These are phyloP conservation scores for Stichopus horrens DNA, from an alignment of 53 echinoderm and acorn worm genomes.

Conservation along the genomic window DNA sequence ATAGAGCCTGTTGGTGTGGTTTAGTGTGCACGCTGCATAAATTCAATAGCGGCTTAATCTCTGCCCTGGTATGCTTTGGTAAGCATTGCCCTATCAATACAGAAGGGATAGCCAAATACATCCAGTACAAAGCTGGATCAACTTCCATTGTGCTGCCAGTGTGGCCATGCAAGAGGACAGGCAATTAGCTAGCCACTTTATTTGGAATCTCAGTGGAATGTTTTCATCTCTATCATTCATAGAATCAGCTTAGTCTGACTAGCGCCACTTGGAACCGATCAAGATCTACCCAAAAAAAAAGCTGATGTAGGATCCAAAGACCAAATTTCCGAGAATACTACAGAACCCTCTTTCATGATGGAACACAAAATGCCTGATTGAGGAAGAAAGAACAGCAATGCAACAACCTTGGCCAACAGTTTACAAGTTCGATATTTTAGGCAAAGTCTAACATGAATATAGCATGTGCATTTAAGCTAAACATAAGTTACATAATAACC, in stretches of 20 bases:
- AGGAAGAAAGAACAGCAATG: too few species aligned
- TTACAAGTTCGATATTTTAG: background rate
- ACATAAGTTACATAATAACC: background rate
- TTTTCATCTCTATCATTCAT: too few species aligned
- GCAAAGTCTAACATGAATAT: background rate
- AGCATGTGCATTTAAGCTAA: background rate
- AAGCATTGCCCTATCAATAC: conserved; percentile 6
- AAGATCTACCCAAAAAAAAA: too few species aligned
- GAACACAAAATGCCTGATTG: too few species aligned
- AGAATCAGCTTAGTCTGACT: too few species aligned
- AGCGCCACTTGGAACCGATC: background rate
- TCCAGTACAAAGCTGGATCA: conserved; percentile 10
- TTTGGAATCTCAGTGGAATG: background rate
- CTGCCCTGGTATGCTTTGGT: background rate
- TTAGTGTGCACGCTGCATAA: conserved; percentile 20
- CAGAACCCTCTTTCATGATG: too few species aligned
- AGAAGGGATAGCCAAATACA: background rate
- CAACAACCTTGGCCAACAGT: background rate
- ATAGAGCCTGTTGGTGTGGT: conserved; percentile 35
- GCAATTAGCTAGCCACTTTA: conserved; percentile 7
- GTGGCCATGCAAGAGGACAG: conserved; percentile 20
- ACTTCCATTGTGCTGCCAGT: conserved; percentile 10
- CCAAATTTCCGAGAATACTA: too few species aligned
- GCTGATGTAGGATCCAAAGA: too few species aligned
- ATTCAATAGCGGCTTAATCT: conserved; percentile 19